phyloP scores from a whole-genome alignment of 2,113 vertebrate genomes.

The Rhagologus leucostigma region DNA sequence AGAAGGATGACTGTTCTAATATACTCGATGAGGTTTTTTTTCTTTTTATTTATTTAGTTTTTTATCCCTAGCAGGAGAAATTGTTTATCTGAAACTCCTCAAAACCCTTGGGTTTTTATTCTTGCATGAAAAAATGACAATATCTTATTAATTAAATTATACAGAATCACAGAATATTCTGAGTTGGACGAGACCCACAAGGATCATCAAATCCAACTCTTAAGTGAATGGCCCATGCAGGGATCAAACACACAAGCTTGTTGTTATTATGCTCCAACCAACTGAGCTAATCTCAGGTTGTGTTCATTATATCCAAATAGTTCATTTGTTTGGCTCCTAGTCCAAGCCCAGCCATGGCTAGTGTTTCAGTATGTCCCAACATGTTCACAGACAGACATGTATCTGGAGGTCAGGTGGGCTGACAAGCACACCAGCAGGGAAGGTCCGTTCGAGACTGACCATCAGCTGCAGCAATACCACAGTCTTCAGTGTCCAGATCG shows the following conservation, averaged over 20 bases:
- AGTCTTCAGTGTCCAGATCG: not conserved
- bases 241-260: not conserved
- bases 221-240: not conserved
- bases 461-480: not conserved
- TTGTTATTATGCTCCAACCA: not conserved
- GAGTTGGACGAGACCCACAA: not conserved
- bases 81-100: not conserved
- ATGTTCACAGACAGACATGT: not conserved
- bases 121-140: not conserved
- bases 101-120: not conserved
- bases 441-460: not conserved
- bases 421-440: not conserved
- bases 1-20: not conserved
- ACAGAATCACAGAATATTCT: not conserved
- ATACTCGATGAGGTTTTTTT: not conserved
- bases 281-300: not conserved
- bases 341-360: not conserved
- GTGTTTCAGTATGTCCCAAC: not conserved
- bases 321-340: not conserved
- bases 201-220: not conserved
- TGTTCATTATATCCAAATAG: not conserved
- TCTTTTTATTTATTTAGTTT: not conserved
- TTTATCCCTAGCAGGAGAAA: not conserved
- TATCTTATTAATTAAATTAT: not conserved
- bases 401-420: not conserved